Percentiles rank a stretch among this genome's conserved stretches.
Conservation (phyloP, 2,113 vertebrate species). For the Labeo catla region DNA sequence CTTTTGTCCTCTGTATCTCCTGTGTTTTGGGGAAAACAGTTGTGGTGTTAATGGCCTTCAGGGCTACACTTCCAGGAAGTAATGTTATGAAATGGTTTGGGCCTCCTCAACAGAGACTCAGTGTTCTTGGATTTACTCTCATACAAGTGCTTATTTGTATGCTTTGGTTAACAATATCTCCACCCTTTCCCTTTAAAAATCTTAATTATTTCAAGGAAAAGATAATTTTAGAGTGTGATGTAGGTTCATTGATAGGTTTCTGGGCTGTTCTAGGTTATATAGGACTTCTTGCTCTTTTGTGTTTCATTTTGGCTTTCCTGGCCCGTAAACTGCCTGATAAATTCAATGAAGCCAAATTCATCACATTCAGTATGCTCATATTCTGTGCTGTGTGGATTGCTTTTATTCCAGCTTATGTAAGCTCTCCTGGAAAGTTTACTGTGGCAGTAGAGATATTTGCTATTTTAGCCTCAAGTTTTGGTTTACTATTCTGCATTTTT, state of each 20-base stretch:
- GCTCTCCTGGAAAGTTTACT: conserved; percentile 1
- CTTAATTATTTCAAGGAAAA: conserved; percentile 64
- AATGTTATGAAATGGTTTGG: conserved; percentile 11
- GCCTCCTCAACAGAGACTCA: conserved; percentile 23
- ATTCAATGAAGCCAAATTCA: conserved; percentile 68
- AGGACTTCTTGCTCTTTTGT: conserved; percentile 71
- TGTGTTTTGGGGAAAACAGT: too few relatives aligned
- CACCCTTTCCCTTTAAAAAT: conserved; percentile 66
- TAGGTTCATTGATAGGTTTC: conserved; percentile 72
- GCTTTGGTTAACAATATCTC: conserved; percentile 68
- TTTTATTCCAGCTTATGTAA: conserved; percentile 58
- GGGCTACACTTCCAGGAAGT: conserved; percentile 64
- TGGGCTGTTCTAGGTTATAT: conserved; percentile 75
- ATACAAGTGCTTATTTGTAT: conserved; percentile 71
- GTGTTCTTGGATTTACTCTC: conserved; percentile 70
- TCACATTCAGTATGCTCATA: conserved; percentile 68
- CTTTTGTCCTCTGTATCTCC: too few relatives aligned
- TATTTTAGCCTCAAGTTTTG: conserved; percentile 55
- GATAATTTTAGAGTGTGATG: conserved; percentile 71
- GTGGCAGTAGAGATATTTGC: conserved; percentile 76
- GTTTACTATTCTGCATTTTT: conserved; percentile 52
- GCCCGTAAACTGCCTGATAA: conserved; percentile 64
- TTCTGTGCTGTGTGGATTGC: conserved; percentile 71
- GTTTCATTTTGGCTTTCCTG: conserved; percentile 70
- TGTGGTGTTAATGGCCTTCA: too few relatives aligned